phyloP scores from a whole-genome alignment of 2,888 invertebrate species.

The Mimumesa dahlbomi region DNA sequence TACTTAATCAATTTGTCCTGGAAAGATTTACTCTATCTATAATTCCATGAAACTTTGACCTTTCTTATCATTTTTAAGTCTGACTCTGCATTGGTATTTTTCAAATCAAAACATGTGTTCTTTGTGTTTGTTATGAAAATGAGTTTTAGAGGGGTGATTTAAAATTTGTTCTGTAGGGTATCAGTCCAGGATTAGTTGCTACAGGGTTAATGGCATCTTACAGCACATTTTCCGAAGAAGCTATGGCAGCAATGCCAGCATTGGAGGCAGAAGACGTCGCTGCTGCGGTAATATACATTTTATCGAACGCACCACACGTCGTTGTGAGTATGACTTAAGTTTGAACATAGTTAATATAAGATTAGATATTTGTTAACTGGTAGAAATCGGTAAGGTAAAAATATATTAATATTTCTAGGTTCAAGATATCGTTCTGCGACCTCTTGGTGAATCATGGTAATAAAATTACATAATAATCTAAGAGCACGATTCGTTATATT shows the following conservation, averaged over 20 bases:
- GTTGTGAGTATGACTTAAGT: no score
- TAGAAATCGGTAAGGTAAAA: background rate
- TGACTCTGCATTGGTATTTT: no score
- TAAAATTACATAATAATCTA: no score
- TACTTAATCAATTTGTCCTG: no score
- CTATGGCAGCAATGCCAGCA: slow-evolving; percentile 77
- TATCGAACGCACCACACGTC: slow-evolving; percentile 84
- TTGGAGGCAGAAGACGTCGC: slow-evolving; percentile 84
- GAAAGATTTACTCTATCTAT: no score
- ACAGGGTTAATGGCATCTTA: slow-evolving; percentile 81
- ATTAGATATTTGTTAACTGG: background rate
- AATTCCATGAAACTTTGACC: no score
- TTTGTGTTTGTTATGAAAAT: no score
- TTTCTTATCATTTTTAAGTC: no score
- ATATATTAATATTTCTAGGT: slow-evolving; percentile 55
- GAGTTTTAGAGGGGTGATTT: no score
- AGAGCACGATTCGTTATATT: no score
- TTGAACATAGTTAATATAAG: background rate
- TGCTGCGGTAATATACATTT: slow-evolving; percentile 83
- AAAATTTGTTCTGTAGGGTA: slow-evolving; percentile 81
- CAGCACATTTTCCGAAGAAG: slow-evolving; percentile 66
- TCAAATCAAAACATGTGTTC: no score
- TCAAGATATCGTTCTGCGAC: slow-evolving; percentile 70
- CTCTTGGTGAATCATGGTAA: slow-evolving; percentile 73
- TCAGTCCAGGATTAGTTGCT: slow-evolving; percentile 84